Conservation (phyloP, 1,140 invertebrate genomes). For the Stegodyphus dumicola region DNA sequence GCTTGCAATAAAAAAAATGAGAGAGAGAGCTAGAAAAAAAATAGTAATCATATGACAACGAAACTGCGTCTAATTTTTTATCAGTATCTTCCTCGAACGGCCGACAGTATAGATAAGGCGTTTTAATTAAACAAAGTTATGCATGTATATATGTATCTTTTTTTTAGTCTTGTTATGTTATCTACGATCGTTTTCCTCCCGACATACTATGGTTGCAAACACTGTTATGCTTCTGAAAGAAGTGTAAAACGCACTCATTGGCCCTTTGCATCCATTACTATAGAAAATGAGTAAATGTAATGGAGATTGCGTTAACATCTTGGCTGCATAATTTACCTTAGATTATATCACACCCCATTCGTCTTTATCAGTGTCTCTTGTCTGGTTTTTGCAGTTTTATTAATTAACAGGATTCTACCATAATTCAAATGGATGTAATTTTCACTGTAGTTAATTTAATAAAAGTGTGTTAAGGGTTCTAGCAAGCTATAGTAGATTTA, state of each 20-base stretch:
- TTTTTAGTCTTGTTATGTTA: not conserved
- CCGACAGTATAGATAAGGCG: constrained; percentile 19
- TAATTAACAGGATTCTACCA: constrained; percentile 27
- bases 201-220: not conserved
- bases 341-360: constrained; percentile 50
- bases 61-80: constrained; percentile 33
- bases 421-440: not conserved
- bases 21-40: not conserved
- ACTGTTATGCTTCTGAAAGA: constrained; percentile 19
- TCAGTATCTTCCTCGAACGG: not conserved
- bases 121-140: constrained; percentile 26
- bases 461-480: no score
- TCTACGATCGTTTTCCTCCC: not conserved
- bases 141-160: not conserved
- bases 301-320: constrained; percentile 38
- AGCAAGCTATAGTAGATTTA: no score
- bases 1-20: not conserved
- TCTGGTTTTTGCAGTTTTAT: constrained; percentile 28
- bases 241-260: constrained; percentile 12
- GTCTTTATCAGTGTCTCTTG: constrained; percentile 32
- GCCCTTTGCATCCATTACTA: constrained; percentile 23
- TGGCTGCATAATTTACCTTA: constrained; percentile 30
- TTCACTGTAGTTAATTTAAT: no score
- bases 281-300: constrained; percentile 9
- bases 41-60: constrained; percentile 30